phyloP scores from a whole-genome alignment of 2,113 vertebrate genomes.

The Oplegnathus fasciatus region DNA sequence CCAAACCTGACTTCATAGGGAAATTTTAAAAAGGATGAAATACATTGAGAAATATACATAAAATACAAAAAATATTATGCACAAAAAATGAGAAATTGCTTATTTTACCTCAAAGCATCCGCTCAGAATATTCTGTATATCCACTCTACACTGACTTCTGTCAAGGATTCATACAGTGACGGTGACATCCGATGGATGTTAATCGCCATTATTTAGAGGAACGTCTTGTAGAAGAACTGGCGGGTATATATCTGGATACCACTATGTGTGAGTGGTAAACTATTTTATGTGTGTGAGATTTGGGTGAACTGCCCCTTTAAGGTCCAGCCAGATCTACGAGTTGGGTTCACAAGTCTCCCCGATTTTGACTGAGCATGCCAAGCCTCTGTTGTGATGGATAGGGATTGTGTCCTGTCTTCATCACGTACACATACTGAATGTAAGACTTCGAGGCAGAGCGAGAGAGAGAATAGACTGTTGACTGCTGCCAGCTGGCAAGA shows the following conservation, averaged over 20 bases:
- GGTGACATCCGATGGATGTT: too few relatives aligned
- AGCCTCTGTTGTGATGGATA: neutral
- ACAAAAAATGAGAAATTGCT: neutral
- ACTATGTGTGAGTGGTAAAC: neutral
- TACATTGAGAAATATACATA: too few relatives aligned
- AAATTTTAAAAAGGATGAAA: neutral
- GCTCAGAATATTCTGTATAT: too few relatives aligned
- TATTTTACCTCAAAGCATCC: too few relatives aligned
- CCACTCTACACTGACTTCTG: too few relatives aligned
- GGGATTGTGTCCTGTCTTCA: neutral
- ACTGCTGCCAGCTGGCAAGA: conserved; percentile 26
- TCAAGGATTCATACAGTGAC: neutral
- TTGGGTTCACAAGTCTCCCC: neutral
- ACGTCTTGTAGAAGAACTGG: neutral
- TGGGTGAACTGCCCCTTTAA: neutral
- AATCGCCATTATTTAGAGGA: neutral
- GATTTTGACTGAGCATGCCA: neutral
- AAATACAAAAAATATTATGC: neutral
- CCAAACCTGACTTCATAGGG: neutral
- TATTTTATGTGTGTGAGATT: neutral
- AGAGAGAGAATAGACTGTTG: neutral
- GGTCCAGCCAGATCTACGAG: neutral
- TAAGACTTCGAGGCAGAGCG: neutral
- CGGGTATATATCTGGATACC: too few relatives aligned
- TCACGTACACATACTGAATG: neutral